Base-by-base conservation (phyloP, 1,140 invertebrate species). In the Drosophila sp. region DNA sequence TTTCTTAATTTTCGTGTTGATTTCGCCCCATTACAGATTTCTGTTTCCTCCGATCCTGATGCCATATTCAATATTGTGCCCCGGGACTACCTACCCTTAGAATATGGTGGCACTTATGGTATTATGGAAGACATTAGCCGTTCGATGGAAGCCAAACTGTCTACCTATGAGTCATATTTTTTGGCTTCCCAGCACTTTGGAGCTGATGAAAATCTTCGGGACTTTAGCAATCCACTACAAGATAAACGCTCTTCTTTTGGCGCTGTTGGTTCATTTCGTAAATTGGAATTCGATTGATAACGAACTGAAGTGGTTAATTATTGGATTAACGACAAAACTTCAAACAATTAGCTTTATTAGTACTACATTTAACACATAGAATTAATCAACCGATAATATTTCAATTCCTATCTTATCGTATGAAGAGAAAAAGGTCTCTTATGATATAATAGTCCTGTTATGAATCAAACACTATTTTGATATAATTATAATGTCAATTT, bases 241-340 rank as follows among this genome's bases (percentile, higher is more conserved):
- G 72, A 92, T 5, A 91, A 93, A 41, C 91, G 92, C 34, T 83
- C 93, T 27, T 93, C 93, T 13, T 94, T 94, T 78, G 94, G 94
- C 4, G 84, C 94, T 3, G 93, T 94, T 59, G 94, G 94, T 2
- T 94, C 94, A 13, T 94, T 94, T 80, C 92, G 94, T 4, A 90
- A 91, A 74, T 40, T 92, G 48, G 76, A 80, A 66, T 77, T 92
- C 11, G 91, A 92, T 74, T 91, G 7, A 50, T 4, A 25, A 9
- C 46, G 72, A 45, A 11, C 7, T 25, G 34, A 34, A 9, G 25
- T 0, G 9, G 4, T 25, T 25, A 1, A 38, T 21, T 36, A 54
- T 27, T 1, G 43, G 36, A 48, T 65, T 58, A 66, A 36, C 36
- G 9, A 14, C 27, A 27, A 14, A 13, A 46, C 25, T 7, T 50